phyloP scores from a whole-genome alignment of 2,113 vertebrate species.

The human (Homo sapiens) region GRCh38 chr3:15097501-15098000 shows the following conservation, averaged over 20 bases:
- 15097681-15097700: background rate
- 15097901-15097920: background rate
- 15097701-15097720: background rate
- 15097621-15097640: background rate
- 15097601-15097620: background rate
- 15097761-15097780: background rate
- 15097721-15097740: background rate
- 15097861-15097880: background rate
- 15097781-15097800: background rate
- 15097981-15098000: background rate
- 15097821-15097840: background rate
- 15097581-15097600: constrained; percentile 11
- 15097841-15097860: background rate
- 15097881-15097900: background rate
- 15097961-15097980: background rate
- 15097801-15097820: background rate
- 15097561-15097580: background rate
- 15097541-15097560: background rate
- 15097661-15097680: constrained; percentile 3
- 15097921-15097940: background rate
- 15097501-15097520: no score
- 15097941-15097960: background rate
- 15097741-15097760: background rate
- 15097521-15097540: no score
- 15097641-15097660: background rate